Percentiles rank a stretch among this genome's conserved stretches.
These are phyloP conservation scores for Choloepus hoffmanni DNA, from an alignment of 2,113 vertebrate species.

Conservation along the genomic window DNA sequence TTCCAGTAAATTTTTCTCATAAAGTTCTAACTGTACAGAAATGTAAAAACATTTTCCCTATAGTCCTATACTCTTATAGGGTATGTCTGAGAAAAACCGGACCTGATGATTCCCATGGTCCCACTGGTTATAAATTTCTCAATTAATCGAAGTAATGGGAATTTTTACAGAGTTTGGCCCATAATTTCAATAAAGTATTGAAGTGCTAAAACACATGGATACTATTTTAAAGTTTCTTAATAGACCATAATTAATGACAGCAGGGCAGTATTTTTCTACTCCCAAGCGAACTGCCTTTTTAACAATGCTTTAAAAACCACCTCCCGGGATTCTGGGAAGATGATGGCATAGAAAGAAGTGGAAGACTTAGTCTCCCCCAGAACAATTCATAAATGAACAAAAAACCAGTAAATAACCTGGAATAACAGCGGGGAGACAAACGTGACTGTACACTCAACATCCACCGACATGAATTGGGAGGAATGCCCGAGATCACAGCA, in stretches of 20 bases:
- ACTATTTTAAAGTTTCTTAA: neutral
- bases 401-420: too few species aligned
- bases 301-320: neutral
- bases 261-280: neutral
- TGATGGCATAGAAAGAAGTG: too few species aligned
- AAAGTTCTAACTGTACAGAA: neutral
- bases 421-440: too few species aligned
- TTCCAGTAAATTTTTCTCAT: slow-evolving; percentile 11
- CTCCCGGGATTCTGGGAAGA: neutral
- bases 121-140: neutral
- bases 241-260: neutral
- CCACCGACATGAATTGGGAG: too few species aligned
- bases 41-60: slow-evolving; percentile 33
- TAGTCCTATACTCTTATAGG: neutral
- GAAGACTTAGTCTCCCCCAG: too few species aligned
- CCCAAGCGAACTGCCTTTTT: neutral
- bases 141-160: neutral
- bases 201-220: neutral
- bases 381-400: too few species aligned
- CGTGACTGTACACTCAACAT: too few species aligned
- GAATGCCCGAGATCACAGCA: too few species aligned
- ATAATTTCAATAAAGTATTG: neutral
- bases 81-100: neutral
- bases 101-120: neutral
- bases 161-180: neutral